These are phyloP conservation scores for Pachypanchax playfairii DNA, from an alignment of 2,113 vertebrate species.

Conservation along the genomic window DNA sequence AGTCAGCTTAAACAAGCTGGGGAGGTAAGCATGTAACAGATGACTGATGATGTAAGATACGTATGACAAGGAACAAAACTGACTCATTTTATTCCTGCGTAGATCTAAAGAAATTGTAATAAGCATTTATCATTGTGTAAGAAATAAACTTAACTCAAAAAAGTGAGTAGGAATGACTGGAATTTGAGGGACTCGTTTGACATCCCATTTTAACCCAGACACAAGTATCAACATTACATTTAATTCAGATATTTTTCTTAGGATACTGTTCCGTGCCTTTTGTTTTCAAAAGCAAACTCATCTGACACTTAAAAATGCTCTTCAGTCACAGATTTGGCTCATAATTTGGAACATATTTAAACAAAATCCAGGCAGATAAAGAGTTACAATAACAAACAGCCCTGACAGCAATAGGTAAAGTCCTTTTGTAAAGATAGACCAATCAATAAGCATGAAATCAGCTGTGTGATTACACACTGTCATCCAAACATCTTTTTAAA, in stretches of 20 bases:
- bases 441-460: neutral
- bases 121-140: no score
- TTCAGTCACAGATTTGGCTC: no score
- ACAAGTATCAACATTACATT: neutral
- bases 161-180: neutral
- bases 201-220: neutral
- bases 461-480: neutral
- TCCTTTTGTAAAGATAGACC: neutral
- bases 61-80: conserved; percentile 11
- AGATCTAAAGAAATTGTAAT: neutral
- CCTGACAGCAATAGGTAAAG: neutral
- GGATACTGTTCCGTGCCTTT: neutral
- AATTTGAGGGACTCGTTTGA: neutral
- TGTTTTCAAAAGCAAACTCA: neutral
- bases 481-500: neutral
- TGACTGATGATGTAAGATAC: neutral
- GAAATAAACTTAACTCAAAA: no score
- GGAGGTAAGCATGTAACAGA: neutral
- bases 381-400: neutral
- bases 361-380: neutral
- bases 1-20: neutral
- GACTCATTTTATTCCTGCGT: neutral
- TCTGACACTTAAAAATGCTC: neutral
- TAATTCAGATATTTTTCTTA: neutral
- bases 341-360: no score